Evolutionary conservation across 2,888 invertebrate genomes (phyloP), one percentile per base, ranked within the genome.

Genomic region (Steromphala cineraria): DNA sequence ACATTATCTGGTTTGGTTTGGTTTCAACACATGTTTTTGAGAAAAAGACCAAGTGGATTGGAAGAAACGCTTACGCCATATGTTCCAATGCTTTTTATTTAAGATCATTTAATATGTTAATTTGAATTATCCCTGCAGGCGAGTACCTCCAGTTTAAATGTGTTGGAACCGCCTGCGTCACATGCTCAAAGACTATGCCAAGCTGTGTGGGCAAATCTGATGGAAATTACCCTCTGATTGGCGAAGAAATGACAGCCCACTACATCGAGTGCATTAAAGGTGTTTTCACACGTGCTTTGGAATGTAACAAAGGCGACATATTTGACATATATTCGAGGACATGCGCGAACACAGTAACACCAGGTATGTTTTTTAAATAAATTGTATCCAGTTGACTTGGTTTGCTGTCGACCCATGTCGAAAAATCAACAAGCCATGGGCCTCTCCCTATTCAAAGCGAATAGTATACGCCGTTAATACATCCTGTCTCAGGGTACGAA

Each of bases 131-230:
- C 40, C 53, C 75, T 79, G 7, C 82, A 90, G 90, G 90, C 81
- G 88, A 89, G 71, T 90, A 90, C 80, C 84, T 86, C 0, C 85
- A 86, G 71, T 84, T 89, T 75, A 79, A 82, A 17, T 86, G 86
- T 77, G 81, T 81, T n/a, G 82, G 81, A 67, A n/a, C 71, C 7
- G 79, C 79, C n/a, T 89, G 89, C 53, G 80, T 83, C 3, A 83
- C 85, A n/a, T 89, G 89, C 80, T 79, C 83, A 46, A 80, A 82
- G 19, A 75, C 79, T 10, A 80, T 84, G 78, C 84, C 84, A 4
- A 79, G 79, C 17, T 84, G 84, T 55, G 78, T 77, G 28, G 84
- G 82, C 1, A 80, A 78, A 56, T 62, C 80, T 15, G 75, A 84
- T 62, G 82, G 82, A 19, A 78, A 80, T 75, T 80, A 82, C 24